These are phyloP conservation scores for Rotaria macrura DNA, from an alignment of 2,888 invertebrate genomes.

Conservation along the genomic window DNA sequence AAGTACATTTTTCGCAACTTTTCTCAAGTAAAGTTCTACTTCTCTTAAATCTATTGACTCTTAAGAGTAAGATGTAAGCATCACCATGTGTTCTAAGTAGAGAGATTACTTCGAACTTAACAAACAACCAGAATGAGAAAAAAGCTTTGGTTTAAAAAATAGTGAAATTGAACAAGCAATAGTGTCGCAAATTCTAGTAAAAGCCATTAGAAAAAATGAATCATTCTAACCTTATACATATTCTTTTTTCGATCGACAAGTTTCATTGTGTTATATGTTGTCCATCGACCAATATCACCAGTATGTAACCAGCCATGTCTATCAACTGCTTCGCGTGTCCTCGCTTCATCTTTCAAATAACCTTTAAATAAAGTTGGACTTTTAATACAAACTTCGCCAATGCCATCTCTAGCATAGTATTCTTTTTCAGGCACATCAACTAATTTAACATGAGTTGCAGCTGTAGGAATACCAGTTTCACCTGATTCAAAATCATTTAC, in stretches of 20 bases:
- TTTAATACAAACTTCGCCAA: slow-evolving; percentile 67
- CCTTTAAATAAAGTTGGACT: slow-evolving; percentile 86
- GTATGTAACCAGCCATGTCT: slow-evolving; percentile 33
- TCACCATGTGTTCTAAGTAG: no score
- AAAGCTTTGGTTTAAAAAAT: no score
- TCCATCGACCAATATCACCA: slow-evolving; percentile 28
- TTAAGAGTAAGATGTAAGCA: no score
- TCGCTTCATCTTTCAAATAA: slow-evolving; percentile 82
- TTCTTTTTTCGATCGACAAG: slow-evolving; percentile 33
- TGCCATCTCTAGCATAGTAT: slow-evolving; percentile 40
- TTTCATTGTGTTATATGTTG: slow-evolving; percentile 23
- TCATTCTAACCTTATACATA: slow-evolving; percentile 17
- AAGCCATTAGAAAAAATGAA: no score
- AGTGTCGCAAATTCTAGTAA: no score
- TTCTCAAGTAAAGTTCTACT: no score
- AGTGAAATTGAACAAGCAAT: no score
- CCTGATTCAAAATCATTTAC: slow-evolving; percentile 42
- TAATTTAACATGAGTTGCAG: slow-evolving; percentile 83
- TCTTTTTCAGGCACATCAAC: slow-evolving; percentile 97
- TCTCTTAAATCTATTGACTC: no score
- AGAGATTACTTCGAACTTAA: no score
- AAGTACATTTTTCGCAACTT: no score
- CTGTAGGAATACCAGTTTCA: slow-evolving; percentile 89
- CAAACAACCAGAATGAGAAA: no score
- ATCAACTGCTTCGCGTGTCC: slow-evolving; percentile 66